Evolutionary conservation across 2,797 vertebrate genomes (phyloP).

Genomic region (Semotilus atromaculatus): DNA sequence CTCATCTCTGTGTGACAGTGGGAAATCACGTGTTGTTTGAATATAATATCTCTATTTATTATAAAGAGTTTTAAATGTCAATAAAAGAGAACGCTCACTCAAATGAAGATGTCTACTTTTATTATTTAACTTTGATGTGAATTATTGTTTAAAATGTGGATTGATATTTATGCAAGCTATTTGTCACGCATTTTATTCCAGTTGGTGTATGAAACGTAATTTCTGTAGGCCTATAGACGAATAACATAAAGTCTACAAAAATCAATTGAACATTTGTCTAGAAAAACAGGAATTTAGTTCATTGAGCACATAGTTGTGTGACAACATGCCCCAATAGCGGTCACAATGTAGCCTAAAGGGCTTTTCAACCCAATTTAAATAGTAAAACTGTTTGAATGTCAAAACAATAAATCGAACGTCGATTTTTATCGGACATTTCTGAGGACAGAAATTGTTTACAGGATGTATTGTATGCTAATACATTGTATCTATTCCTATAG

Average conservation of each 20-base stretch:
- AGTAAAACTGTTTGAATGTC: not conserved
- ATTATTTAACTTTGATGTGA: not conserved
- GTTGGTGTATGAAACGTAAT: not conserved
- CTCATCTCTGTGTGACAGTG: constrained; percentile 75
- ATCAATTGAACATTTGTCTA: not conserved
- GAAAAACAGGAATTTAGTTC: not conserved
- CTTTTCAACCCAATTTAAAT: not conserved
- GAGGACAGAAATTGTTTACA: not conserved
- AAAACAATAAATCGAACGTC: not conserved
- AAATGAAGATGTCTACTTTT: not conserved
- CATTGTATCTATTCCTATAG: no score
- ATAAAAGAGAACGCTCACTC: constrained; percentile 59
- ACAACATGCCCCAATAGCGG: not conserved
- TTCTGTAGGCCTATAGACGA: not conserved
- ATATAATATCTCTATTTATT: constrained; percentile 79
- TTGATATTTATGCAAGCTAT: not conserved
- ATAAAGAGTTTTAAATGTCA: constrained; percentile 73
- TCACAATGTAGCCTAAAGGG: not conserved
- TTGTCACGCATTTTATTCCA: not conserved
- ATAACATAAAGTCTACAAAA: not conserved
- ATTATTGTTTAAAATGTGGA: not conserved
- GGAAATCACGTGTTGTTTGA: constrained; percentile 69
- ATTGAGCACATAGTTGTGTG: not conserved
- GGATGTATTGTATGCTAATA: not conserved
- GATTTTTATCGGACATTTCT: not conserved